Percentiles rank a stretch among this genome's conserved stretches.
Evolutionary conservation across 23 tunicate genomes (phyloP).

Genomic region (Corella eumyota): DNA sequence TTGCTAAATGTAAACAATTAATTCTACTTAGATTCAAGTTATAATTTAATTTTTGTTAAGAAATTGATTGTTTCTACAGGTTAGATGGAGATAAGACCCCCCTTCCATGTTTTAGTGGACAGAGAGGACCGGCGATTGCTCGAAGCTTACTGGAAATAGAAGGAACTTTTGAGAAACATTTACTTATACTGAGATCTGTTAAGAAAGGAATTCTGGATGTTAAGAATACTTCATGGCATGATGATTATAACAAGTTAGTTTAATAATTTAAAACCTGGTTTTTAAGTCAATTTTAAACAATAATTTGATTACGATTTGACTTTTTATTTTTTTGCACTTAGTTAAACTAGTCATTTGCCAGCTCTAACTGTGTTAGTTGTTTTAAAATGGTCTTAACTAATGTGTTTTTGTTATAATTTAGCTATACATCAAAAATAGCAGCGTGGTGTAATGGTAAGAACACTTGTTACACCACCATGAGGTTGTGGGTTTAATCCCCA

Average conservation of each 20-base stretch:
- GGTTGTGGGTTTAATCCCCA: too few relatives aligned
- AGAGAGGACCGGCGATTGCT: slow-evolving; percentile 78
- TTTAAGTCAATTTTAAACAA: too few relatives aligned
- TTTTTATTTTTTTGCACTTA: too few relatives aligned
- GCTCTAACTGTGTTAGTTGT: too few relatives aligned
- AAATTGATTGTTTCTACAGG: slow-evolving; percentile 7
- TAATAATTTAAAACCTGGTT: too few relatives aligned
- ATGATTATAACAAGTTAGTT: slow-evolving; percentile 73
- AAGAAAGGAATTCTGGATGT: slow-evolving; percentile 96
- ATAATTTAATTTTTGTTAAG: neutral
- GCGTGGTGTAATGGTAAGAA: too few relatives aligned
- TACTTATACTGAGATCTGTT: slow-evolving; percentile 52
- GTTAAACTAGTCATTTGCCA: too few relatives aligned
- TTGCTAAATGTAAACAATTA: neutral
- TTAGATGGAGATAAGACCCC: slow-evolving; percentile 81
- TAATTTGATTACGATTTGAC: neutral
- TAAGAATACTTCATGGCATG: slow-evolving; percentile 96
- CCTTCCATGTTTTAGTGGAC: slow-evolving; percentile 79
- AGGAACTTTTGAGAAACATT: slow-evolving; percentile 87
- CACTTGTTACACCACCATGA: too few relatives aligned
- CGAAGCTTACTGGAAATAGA: slow-evolving; percentile 88
- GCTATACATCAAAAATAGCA: too few relatives aligned
- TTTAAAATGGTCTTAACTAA: too few relatives aligned
- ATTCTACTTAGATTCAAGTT: too few relatives aligned
- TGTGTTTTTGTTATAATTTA: too few relatives aligned